Evolutionary conservation across 2,113 vertebrate species (phyloP), one percentile per base, ranked within the genome.

Genomic region (Recurvirostra avosetta): DNA sequence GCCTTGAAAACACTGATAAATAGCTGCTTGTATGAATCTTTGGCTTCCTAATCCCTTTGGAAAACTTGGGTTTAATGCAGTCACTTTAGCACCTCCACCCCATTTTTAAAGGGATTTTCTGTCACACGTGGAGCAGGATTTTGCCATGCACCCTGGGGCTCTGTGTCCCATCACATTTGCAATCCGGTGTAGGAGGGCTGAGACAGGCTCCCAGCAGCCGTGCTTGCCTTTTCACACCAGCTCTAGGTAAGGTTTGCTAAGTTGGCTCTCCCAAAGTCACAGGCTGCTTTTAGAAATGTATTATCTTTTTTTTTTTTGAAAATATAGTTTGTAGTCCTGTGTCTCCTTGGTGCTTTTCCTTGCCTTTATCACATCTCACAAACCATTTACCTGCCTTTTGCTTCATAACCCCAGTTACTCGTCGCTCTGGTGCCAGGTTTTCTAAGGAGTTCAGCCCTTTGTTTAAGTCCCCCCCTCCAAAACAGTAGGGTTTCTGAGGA

Each of bases 301-400:
- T 12, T 50, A 11, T 25, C 47, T 47, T 21, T 47, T 47, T 47
- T 47, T 13, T 68, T 47, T 70, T 23, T 23, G 4, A 20, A 19
- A 67, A 45, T 5, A 12, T 2, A 0, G 5, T 34, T 86, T 50
- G 13, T 26, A 34, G 8, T 63, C 30, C 20, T 25, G 16, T 25
- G 36, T 84, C 22, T 76, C 49, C 49, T 53, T 32, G 19, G 21
- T 80, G 34, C 25, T 88, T 88, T 86, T 71, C 34, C 26, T 74
- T 3, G 0, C 40, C 1, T 1, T 55, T 58, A 9, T 18, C 8
- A 1, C 8, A 10, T 43, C 47, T 74, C 0, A 0, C 18, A 74
- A 83, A 50, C 13, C 1, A 26, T 49, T 56, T 80, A 32, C 23
- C 74, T 76, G 43, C 58, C 23, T 70, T 34, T 67, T 71, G 34